phyloP scores from a whole-genome alignment of 2,888 invertebrate species.

The Drosophila limbata region DNA sequence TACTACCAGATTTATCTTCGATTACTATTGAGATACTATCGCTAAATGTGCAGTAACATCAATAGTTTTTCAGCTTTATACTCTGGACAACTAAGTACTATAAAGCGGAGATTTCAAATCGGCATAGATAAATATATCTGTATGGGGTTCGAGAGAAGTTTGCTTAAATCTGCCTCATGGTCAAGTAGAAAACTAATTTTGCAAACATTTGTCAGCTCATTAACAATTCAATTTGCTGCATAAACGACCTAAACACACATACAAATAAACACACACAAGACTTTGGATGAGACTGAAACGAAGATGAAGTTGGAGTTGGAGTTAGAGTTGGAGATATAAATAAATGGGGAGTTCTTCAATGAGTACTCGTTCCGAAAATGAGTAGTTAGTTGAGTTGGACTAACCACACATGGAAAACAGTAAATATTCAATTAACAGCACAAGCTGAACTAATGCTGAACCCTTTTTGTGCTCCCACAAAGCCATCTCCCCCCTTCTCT shows the following conservation, averaged over 20 bases:
- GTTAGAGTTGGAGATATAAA: neutral
- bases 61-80: neutral
- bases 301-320: neutral
- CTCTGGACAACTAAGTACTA: too few species aligned
- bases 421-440: conserved; percentile 75
- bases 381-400: conserved; percentile 45
- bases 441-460: conserved; percentile 56
- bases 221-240: conserved; percentile 79
- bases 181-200: conserved; percentile 58
- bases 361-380: conserved; percentile 31
- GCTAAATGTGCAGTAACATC: too few species aligned
- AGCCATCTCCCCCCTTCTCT: neutral
- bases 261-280: conserved; percentile 50
- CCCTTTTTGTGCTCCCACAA: conserved; percentile 47
- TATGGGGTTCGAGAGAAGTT: neutral
- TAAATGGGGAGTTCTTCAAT: conserved; percentile 11
- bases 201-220: conserved; percentile 78
- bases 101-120: neutral
- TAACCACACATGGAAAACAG: conserved; percentile 46
- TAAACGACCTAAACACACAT: conserved; percentile 76
- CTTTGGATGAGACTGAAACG: neutral
- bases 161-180: conserved; percentile 13
- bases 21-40: too few species aligned
- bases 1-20: too few species aligned
- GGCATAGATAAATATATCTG: neutral